Conservation (phyloP, 2,797 vertebrate species). For the Sus cebifrons region DNA sequence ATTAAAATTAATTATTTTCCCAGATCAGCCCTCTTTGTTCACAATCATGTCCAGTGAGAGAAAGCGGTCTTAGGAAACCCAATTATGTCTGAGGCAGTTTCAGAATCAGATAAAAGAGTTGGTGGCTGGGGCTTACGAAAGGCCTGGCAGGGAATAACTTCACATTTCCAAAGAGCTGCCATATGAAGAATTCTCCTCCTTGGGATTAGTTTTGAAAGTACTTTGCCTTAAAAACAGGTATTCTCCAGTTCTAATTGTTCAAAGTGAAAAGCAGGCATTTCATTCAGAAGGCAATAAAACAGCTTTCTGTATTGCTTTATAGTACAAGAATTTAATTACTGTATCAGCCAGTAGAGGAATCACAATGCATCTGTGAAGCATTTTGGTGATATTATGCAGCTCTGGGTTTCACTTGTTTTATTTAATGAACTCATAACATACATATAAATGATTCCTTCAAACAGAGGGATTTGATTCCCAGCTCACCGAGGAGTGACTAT, state of each 20-base stretch:
- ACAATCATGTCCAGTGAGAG: constrained; percentile 72
- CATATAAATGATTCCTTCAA: constrained; percentile 56
- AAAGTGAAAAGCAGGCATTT: constrained; percentile 71
- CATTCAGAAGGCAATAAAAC: constrained; percentile 69
- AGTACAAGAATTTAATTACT: constrained; percentile 72
- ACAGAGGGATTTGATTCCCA: constrained; percentile 42
- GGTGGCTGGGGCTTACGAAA: constrained; percentile 43
- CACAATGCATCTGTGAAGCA: constrained; percentile 36
- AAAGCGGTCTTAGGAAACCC: constrained; percentile 79
- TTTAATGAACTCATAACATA: constrained; percentile 70
- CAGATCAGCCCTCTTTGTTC: constrained; percentile 74
- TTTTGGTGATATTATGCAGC: constrained; percentile 25
- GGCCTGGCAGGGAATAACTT: not conserved
- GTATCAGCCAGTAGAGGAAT: constrained; percentile 18
- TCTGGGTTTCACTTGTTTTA: constrained; percentile 61
- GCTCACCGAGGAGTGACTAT: constrained; percentile 41
- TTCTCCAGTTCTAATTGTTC: constrained; percentile 70
- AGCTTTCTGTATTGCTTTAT: constrained; percentile 65
- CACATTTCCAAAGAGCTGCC: not conserved
- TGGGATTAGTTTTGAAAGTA: constrained; percentile 64
- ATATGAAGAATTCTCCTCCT: constrained; percentile 61
- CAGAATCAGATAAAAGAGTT: constrained; percentile 76
- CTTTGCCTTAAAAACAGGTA: constrained; percentile 67
- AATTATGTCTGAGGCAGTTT: constrained; percentile 72
- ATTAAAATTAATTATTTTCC: constrained; percentile 85